phyloP scores from a whole-genome alignment of 1,140 invertebrate species.

The Berghia stephanieae region DNA sequence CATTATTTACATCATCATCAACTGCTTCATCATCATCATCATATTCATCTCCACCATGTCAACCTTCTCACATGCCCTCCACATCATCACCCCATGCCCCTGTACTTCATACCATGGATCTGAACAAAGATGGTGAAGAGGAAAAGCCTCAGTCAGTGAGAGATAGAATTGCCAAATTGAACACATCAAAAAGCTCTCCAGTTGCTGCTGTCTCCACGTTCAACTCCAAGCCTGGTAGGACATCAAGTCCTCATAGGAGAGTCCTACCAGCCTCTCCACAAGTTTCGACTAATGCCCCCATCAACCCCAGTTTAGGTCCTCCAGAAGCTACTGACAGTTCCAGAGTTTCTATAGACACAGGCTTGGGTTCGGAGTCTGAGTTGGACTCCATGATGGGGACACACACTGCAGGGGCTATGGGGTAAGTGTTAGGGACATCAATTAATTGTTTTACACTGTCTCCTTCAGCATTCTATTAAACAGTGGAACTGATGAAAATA shows the following conservation, averaged over 20 bases:
- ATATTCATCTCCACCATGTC: not conserved
- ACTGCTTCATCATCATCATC: not conserved
- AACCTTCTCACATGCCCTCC: not conserved
- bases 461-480: not conserved
- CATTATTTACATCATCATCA: not conserved
- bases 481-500: not conserved
- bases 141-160: constrained; percentile 22
- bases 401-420: constrained; percentile 2
- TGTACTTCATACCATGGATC: no score
- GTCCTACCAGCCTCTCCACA: not conserved
- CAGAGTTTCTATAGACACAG: no score
- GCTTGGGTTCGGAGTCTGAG: constrained; percentile 35
- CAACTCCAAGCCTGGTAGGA: not conserved
- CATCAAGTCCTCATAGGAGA: not conserved
- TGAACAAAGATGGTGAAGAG: constrained; percentile 1
- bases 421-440: not conserved
- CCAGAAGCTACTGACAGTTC: no score
- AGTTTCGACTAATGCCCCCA: not conserved
- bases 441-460: constrained; percentile 25
- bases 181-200: not conserved
- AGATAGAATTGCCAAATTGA: constrained; percentile 31
- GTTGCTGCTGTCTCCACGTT: not conserved
- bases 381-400: constrained; percentile 34
- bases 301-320: constrained; percentile 41
- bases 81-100: not conserved